Evolutionary conservation across 2,888 invertebrate genomes (phyloP), one percentile per base, ranked within the genome.

Genomic region (Flabesymbios commensalis): DNA sequence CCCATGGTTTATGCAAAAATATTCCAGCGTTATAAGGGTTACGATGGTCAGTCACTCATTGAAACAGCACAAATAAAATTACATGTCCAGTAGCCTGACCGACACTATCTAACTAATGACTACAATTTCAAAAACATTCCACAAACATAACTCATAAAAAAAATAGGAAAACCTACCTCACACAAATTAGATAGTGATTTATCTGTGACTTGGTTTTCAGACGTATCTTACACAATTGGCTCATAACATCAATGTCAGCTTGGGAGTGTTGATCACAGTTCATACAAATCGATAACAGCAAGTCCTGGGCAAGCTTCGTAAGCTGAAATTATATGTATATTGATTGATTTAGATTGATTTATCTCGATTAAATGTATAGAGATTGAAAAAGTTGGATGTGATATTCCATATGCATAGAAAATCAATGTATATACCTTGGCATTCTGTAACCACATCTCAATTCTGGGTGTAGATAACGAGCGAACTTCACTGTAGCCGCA

Each of bases 381-480:
- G 45, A 10, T 19, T 24, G 7, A 14, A 49, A 29, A 31, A 5
- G 7, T 17, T 7, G 31, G 7, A 17, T 49, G 14, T 29, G 49
- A 14, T 7, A 26, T 29, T 49, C 49, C 7, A 49, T 17, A 29
- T 49, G 14, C 49, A 29, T 31, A 17, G 22, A 10, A 7, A 49
- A 49, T 31, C 45, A 10, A 36, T 14, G 39, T 14, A 53, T 63
- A 22, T 49, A 82, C 83, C 77, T 97, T 98, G 64, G 95, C 94
- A 79, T 96, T 96, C 81, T 95, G 94, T 61, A 97, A 86, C 96
- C 96, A 97, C 72, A 90, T 88, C 81, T 97, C 97, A 24, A 97
- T 86, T 0, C 92, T 88, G 0, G 90, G 88, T 1, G 90, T 89
- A 0, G 91, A 89, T 56, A 90, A 87, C 74, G 90, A 87, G 26